Conservation (phyloP, 2,888 invertebrate species). For the Melangyna quadrimaculata region DNA sequence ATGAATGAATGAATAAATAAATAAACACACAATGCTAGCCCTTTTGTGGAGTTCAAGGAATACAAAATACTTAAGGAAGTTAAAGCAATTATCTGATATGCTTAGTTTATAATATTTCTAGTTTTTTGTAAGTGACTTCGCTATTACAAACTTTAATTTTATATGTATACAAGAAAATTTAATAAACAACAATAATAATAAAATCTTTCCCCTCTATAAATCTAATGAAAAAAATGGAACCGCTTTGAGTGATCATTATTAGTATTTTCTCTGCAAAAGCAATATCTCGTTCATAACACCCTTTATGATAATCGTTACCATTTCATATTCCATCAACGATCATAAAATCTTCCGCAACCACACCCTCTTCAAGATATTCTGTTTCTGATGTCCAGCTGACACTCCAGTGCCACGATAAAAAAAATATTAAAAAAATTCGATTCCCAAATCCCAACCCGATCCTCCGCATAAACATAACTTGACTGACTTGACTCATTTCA, state of each 20-base stretch:
- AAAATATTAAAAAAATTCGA: constrained; percentile 12
- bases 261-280: neutral
- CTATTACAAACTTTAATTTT: too few relatives aligned
- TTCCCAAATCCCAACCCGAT: constrained; percentile 1
- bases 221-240: neutral
- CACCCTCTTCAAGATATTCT: constrained; percentile 55
- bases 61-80: too few relatives aligned
- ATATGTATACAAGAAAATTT: too few relatives aligned
- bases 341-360: constrained; percentile 42
- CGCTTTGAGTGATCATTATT: neutral
- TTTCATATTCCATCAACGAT: constrained; percentile 50
- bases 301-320: constrained; percentile 13
- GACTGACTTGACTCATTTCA: neutral
- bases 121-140: too few relatives aligned
- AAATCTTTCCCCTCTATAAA: neutral
- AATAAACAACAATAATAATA: too few relatives aligned
- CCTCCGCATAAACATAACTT: neutral
- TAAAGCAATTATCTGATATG: too few relatives aligned
- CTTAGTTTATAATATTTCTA: too few relatives aligned
- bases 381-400: constrained; percentile 37
- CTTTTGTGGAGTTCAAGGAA: too few relatives aligned
- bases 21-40: too few relatives aligned
- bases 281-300: constrained; percentile 29
- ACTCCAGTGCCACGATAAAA: constrained; percentile 43
- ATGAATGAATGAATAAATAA: too few relatives aligned